A percentile compares a stretch with the other conserved stretches of the same genome.
Conservation (phyloP, 2,888 invertebrate genomes). For the Pristionchus maxplancki region DNA sequence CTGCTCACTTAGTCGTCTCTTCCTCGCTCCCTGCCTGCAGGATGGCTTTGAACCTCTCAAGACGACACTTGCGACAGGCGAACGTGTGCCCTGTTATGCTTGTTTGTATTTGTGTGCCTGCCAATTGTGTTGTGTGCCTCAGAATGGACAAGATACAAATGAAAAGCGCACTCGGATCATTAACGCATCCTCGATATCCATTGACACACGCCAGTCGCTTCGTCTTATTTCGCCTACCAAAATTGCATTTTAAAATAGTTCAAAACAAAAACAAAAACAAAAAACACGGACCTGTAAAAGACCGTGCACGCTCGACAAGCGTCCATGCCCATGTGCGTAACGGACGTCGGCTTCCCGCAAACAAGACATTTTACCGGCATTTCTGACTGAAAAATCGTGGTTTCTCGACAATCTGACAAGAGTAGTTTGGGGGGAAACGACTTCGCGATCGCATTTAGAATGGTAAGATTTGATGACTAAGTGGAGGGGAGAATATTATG, state of each 20-base stretch:
- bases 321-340: neutral
- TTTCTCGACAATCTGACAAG: too few relatives aligned
- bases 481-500: too few relatives aligned
- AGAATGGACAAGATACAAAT: neutral
- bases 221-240: neutral
- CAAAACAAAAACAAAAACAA: too few relatives aligned
- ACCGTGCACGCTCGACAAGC: neutral
- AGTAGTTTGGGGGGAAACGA: too few relatives aligned
- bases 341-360: neutral
- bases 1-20: too few relatives aligned
- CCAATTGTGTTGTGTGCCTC: neutral
- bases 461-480: too few relatives aligned
- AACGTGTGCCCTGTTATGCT: neutral
- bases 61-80: neutral
- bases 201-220: neutral
- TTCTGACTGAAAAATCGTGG: too few relatives aligned
- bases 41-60: neutral
- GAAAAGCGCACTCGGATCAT: neutral
- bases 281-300: neutral
- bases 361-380: neutral
- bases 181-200: neutral
- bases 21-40: neutral
- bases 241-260: neutral
- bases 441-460: too few relatives aligned
- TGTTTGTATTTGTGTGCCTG: neutral